Percentiles rank a stretch among this genome's conserved stretches.
These are phyloP conservation scores for Drosophila micromelanica DNA, from an alignment of 1,140 invertebrate species.

Conservation along the genomic window DNA sequence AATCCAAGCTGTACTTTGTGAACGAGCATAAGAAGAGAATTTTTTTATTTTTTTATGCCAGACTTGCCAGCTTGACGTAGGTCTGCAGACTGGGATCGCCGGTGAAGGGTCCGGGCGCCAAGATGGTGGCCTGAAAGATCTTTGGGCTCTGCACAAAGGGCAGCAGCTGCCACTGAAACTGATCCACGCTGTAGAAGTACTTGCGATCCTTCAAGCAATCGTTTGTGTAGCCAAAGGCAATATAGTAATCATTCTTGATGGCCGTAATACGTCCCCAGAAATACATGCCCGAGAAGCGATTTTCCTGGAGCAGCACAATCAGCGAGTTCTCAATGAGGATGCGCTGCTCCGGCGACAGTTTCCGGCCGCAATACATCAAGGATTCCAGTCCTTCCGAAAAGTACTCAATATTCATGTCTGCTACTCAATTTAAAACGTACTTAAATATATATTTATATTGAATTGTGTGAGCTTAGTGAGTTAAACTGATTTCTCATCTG, in stretches of 20 bases:
- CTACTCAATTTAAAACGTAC: conserved; percentile 29
- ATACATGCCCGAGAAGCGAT: conserved; percentile 89
- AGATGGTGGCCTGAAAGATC: conserved; percentile 86
- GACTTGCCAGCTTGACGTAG: conserved; percentile 83
- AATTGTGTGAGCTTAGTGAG: not conserved
- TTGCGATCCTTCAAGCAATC: conserved; percentile 88
- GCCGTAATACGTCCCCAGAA: conserved; percentile 91
- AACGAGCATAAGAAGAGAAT: not conserved
- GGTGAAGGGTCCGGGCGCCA: conserved; percentile 85
- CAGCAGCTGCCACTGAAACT: conserved; percentile 88
- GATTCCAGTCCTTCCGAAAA: conserved; percentile 74
- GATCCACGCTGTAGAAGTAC: conserved; percentile 90
- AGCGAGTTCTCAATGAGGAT: conserved; percentile 89
- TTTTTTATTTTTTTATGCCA: not conserved
- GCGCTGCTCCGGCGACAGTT: conserved; percentile 87
- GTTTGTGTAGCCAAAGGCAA: conserved; percentile 89
- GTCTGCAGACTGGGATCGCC: conserved; percentile 86
- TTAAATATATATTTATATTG: conserved; percentile 9
- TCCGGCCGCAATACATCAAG: conserved; percentile 86
- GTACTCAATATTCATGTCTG: conserved; percentile 77
- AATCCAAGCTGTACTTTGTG: too few species aligned
- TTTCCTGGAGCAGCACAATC: conserved; percentile 89
- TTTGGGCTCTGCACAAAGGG: conserved; percentile 86
- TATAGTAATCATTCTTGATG: conserved; percentile 88
- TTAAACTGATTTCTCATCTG: not conserved